phyloP scores from a whole-genome alignment of 2,888 invertebrate species.

The Amiota minor region DNA sequence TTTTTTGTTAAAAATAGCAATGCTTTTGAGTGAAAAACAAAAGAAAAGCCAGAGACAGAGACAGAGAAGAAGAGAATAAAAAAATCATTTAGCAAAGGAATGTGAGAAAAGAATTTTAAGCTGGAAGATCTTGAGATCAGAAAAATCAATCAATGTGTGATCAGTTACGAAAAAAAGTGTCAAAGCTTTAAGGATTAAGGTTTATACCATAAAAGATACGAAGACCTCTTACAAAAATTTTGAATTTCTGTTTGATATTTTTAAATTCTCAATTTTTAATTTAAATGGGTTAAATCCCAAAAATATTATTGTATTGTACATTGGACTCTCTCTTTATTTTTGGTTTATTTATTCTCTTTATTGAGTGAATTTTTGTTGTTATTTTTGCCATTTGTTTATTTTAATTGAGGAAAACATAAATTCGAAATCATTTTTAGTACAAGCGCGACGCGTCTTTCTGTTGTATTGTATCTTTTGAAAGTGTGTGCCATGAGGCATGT shows the following conservation, averaged over 20 bases:
- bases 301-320: neutral
- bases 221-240: neutral
- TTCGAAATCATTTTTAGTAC: conserved; percentile 9
- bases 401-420: conserved; percentile 14
- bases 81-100: neutral
- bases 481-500: too few species aligned
- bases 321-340: neutral
- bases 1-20: conserved; percentile 19
- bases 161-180: too few species aligned
- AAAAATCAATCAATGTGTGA: too few species aligned
- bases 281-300: conserved; percentile 4
- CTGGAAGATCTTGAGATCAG: too few species aligned
- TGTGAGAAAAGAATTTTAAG: too few species aligned
- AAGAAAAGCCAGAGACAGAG: neutral
- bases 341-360: neutral
- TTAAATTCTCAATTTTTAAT: neutral
- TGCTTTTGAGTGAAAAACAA: conserved; percentile 5
- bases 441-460: conserved; percentile 9
- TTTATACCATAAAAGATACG: too few species aligned
- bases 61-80: neutral
- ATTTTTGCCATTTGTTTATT: conserved; percentile 21
- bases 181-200: too few species aligned
- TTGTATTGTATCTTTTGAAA: neutral
- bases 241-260: neutral
- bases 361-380: conserved; percentile 1